Percentiles rank a stretch among this genome's conserved stretches.
Evolutionary conservation across 2,113 vertebrate genomes (phyloP).

Genomic region (Maccullochella peelii): DNA sequence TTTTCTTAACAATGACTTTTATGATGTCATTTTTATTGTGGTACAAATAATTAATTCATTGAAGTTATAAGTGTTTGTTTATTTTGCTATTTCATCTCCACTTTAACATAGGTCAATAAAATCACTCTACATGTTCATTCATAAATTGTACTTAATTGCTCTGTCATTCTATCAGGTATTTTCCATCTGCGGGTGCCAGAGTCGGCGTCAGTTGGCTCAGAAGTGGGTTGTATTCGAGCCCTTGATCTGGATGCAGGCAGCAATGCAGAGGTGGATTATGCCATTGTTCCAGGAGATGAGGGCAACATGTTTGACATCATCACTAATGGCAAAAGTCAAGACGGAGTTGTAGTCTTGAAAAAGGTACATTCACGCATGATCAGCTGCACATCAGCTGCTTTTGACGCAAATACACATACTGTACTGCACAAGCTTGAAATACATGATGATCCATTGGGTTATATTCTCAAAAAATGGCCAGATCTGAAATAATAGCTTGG

Average conservation of each 20-base stretch:
- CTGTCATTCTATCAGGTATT: slow-evolving; percentile 83
- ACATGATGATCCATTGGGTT: background rate
- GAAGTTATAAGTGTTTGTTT: too few species aligned
- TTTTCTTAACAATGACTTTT: too few species aligned
- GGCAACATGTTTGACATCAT: slow-evolving; percentile 91
- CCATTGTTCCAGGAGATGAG: slow-evolving; percentile 92
- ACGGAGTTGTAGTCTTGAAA: slow-evolving; percentile 91
- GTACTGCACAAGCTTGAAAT: background rate
- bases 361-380: slow-evolving; percentile 84
- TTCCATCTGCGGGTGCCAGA: slow-evolving; percentile 94
- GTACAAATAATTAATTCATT: too few species aligned
- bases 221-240: slow-evolving; percentile 91
- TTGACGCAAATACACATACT: background rate
- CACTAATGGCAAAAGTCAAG: slow-evolving; percentile 85
- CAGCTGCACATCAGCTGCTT: background rate
- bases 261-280: slow-evolving; percentile 93
- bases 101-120: background rate
- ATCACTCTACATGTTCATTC: background rate
- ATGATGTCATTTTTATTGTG: too few species aligned
- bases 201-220: slow-evolving; percentile 87
- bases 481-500: background rate
- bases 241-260: slow-evolving; percentile 90
- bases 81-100: too few species aligned
- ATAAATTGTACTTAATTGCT: background rate
- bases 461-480: background rate